Evolutionary conservation across 2,113 vertebrate species (phyloP).

Genomic region (Burhinus oedicnemus): DNA sequence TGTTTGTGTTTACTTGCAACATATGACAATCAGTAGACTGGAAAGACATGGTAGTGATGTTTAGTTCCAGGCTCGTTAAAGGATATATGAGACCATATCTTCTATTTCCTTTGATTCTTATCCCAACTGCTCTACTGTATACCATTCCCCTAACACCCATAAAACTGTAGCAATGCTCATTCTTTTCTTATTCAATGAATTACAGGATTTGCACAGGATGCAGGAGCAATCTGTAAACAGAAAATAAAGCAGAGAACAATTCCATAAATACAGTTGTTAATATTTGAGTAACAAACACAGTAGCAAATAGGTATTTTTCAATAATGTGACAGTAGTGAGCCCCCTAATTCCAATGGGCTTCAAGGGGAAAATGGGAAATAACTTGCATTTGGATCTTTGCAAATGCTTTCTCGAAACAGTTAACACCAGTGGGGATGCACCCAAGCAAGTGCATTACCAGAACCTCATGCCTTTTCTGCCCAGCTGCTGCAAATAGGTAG

Average conservation of each 20-base stretch:
- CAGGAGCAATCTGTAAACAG: slow-evolving; percentile 5
- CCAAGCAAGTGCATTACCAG: not conserved
- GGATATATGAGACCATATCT: not conserved
- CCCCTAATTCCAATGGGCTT: not conserved
- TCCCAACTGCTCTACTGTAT: not conserved
- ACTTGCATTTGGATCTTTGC: not conserved
- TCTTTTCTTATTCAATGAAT: slow-evolving; percentile 21
- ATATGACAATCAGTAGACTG: slow-evolving; percentile 28
- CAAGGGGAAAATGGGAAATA: not conserved
- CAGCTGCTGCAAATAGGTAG: not conserved
- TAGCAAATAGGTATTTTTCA: not conserved
- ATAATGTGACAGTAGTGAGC: fast-evolving
- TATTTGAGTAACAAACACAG: not conserved
- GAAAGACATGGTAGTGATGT: slow-evolving; percentile 36
- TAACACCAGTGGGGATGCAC: not conserved
- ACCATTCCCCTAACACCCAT: not conserved
- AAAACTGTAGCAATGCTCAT: not conserved
- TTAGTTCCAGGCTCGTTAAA: slow-evolving; percentile 36
- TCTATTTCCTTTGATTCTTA: slow-evolving; percentile 24
- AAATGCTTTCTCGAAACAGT: not conserved
- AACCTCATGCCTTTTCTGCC: not conserved
- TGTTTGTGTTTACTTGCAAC: slow-evolving; percentile 17
- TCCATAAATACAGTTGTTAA: not conserved
- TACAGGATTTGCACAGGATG: slow-evolving; percentile 54
- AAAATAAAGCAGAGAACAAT: slow-evolving; percentile 19